Evolutionary conservation across 2,888 invertebrate genomes (phyloP), one percentile per base, ranked within the genome.

Genomic region (Eurois occulta): DNA sequence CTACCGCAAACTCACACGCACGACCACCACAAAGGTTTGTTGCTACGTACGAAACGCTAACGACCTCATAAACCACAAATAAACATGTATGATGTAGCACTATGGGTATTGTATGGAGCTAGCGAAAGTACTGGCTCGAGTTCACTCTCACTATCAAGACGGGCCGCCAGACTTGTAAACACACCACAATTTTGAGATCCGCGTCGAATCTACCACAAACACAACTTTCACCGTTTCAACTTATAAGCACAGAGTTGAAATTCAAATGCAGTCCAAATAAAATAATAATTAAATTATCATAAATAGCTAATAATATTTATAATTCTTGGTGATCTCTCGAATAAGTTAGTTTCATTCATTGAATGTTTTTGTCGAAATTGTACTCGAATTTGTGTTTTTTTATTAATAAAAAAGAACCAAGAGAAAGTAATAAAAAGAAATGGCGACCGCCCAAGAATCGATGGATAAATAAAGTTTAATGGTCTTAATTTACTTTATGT

Each of bases 91-190:
- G 67, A 71, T 74, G 43, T 75, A 73, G 38, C 55, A 68, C 78
- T 78, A 78, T 78, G 71, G 72, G 72, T 60, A 80, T 79, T 82
- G 83, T 86, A 72, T 71, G 67, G 84, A 83, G 80, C 75, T 62
- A 81, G 86, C 87, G 85, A 87, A 86, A 90, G 90, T 85, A 87
- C 79, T 72, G 76, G 60, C 80, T 72, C 79, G 73, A 76, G 78
- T 64, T 81, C 76, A 90, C 90, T 90, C 90, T 90, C 89, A 90
- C 90, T 89, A 78, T 90, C 89, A 62, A 84, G 77, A 86, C 81
- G 77, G 89, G 89, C 81, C 80, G 87, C 48, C 62, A 81, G 78
- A 85, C 84, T 80, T 85, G 88, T 83, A 84, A 87, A 86, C 72
- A 84, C 69, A 81, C 13, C 70, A 80, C 75, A 72, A 78, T 78